phyloP scores from a whole-genome alignment of 2,888 invertebrate genomes.

The Scaptomyza parva region DNA sequence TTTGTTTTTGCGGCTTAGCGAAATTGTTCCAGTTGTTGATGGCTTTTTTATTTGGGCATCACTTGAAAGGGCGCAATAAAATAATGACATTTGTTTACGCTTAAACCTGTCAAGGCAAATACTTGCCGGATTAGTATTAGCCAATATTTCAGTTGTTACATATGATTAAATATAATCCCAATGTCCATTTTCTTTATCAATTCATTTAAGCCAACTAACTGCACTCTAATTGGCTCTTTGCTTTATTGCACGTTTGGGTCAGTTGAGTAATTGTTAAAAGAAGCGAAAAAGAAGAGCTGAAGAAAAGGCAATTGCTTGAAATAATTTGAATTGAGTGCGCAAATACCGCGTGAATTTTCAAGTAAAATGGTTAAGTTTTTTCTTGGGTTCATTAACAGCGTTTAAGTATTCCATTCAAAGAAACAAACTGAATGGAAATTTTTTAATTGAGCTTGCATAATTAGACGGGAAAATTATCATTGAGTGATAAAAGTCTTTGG shows the following conservation, averaged over 20 bases:
- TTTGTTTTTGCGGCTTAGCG: conserved; percentile 60
- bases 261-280: conserved; percentile 9
- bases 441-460: conserved; percentile 77
- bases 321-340: conserved; percentile 76
- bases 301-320: conserved; percentile 72
- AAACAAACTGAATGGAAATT: conserved; percentile 49
- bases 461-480: conserved; percentile 68
- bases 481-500: conserved; percentile 15
- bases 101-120: conserved; percentile 26
- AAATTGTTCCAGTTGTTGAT: conserved; percentile 68
- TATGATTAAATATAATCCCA: conserved; percentile 9
- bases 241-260: conserved; percentile 59
- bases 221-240: conserved; percentile 59
- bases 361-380: conserved; percentile 44
- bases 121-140: conserved; percentile 35
- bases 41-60: conserved; percentile 56
- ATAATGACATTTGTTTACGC: conserved; percentile 71
- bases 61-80: conserved; percentile 31
- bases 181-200: conserved; percentile 9
- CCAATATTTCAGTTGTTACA: conserved; percentile 35
- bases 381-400: conserved; percentile 30
- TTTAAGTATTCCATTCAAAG: conserved; percentile 35
- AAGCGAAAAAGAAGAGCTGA: conserved; percentile 30
- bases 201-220: conserved; percentile 34
- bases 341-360: conserved; percentile 68